A percentile compares a stretch with the other conserved stretches of the same genome.
Conservation (phyloP, 2,113 vertebrate genomes). For the Cebus imitator region DNA sequence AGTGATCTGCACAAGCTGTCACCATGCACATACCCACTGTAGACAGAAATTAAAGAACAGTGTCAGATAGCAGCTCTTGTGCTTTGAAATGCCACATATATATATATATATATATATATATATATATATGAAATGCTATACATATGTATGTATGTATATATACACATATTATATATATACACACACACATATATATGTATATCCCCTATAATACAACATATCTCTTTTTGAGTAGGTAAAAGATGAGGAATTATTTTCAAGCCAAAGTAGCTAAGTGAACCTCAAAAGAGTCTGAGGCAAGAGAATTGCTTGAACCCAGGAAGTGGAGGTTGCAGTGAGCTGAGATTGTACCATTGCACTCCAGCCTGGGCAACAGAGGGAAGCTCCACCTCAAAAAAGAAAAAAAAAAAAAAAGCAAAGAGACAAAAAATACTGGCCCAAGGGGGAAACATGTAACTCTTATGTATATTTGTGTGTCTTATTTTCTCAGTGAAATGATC, state of each 20-base stretch:
- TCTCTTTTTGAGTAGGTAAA: not conserved
- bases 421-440: not conserved
- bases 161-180: too few relatives aligned
- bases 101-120: not conserved
- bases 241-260: not conserved
- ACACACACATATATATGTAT: too few relatives aligned
- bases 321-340: too few relatives aligned
- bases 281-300: not conserved
- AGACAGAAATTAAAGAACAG: conserved; percentile 38
- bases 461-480: not conserved
- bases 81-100: not conserved
- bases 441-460: not conserved
- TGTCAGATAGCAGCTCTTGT: not conserved
- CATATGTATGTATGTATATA: not conserved
- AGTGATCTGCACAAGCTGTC: not conserved
- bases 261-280: not conserved
- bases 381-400: too few relatives aligned
- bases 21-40: not conserved
- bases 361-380: too few relatives aligned
- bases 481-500: not conserved
- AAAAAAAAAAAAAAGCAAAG: not conserved
- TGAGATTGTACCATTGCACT: too few relatives aligned
- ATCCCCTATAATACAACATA: not conserved
- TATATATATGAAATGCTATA: too few relatives aligned
- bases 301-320: too few relatives aligned